Conservation (phyloP, 2,113 vertebrate species). For the Irena cyanogastra region DNA sequence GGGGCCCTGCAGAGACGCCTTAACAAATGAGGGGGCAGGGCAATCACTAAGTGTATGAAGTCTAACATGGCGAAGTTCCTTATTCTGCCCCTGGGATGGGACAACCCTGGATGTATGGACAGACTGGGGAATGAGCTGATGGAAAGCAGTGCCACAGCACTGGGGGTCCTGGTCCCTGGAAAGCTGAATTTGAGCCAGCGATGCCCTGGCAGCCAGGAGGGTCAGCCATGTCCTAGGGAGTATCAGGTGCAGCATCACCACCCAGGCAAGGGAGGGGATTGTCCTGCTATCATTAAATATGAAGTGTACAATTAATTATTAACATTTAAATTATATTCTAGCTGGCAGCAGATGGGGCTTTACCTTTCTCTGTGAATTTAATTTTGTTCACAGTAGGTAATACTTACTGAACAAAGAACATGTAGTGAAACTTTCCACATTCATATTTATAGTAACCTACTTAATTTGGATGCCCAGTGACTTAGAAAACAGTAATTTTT, state of each 20-base stretch:
- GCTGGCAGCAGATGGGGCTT: neutral
- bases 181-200: neutral
- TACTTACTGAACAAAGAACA: neutral
- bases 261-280: rapidly evolving
- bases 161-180: rapidly evolving
- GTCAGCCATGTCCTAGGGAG: rapidly evolving
- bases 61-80: neutral
- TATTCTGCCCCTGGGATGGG: neutral
- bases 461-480: neutral
- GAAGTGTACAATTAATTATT: neutral
- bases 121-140: neutral
- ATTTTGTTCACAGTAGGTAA: neutral
- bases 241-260: rapidly evolving
- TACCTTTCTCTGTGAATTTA: neutral
- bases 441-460: neutral
- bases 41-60: too few species aligned
- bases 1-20: neutral
- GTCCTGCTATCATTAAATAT: neutral
- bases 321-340: neutral
- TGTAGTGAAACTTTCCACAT: neutral
- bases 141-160: neutral
- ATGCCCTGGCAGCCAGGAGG: neutral
- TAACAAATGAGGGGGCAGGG: neutral
- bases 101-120: neutral
- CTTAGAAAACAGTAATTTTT: neutral